Evolutionary conservation across 92 coral and sea anemone species (phyloP), one percentile per base, ranked within the genome.

Genomic region (Actinernus sp.): DNA sequence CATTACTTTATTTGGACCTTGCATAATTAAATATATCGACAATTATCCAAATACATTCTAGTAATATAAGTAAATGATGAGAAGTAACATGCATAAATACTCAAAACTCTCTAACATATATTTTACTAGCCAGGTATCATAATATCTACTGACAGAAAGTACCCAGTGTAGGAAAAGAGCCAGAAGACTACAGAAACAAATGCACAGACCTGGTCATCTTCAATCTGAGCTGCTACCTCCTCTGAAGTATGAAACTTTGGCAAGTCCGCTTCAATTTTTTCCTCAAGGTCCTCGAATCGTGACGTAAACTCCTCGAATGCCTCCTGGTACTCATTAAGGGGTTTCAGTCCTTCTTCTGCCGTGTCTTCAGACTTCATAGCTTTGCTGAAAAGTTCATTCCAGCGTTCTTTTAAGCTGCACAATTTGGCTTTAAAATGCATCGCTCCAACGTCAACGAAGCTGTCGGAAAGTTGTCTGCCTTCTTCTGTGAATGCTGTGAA

Each of bases 381-480:
- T 36, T 76, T 87, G 43, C 89, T 89, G 44, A 90, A 94, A 58
- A 94, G 80, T 25, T 71, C 94, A 61, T 91, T 92, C 98, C 98
- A 94, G 26, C 98, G 78, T 36, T 91, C 97, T 63, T 91, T 92
- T 46, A 94, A 55, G 39, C 86, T 79, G 78, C 96, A 87, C 29
- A 94, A 53, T 30, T 80, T 87, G 20, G 96, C 97, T 58, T 94
- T 94, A 70, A 87, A 86, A 31, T 83, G 92, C 94, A 94, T 94
- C 0, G 97, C 84, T 4, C 93, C 94, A 10, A 82, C 81, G 57
- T 94, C 97, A 10, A 72, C 74, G 45, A 83, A 93, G 3, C 94
- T 92, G 62, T 94, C 98, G 17, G 93, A 89, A 11, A 94, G 84
- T 14, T 74, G 69, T 78, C 91, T 88, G 21, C 93, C 98, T 59